Base-by-base conservation (phyloP, 1,140 invertebrate species). In the Fopius arisanus region DNA sequence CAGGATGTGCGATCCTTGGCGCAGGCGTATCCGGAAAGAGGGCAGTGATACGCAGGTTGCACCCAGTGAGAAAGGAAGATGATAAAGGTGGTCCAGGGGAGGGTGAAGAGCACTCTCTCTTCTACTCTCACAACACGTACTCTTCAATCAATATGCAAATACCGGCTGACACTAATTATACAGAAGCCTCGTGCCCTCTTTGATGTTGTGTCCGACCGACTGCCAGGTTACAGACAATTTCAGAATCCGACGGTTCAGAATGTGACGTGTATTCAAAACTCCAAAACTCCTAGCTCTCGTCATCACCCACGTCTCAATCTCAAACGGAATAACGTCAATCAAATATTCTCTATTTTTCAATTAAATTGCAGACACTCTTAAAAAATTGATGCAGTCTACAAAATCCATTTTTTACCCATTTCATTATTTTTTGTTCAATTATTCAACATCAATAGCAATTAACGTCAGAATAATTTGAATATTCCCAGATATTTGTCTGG, bases 111-210 rank as follows among this genome's bases (percentile, higher is more conserved):
- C 33, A 23, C 26, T 26, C 19, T 12, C 1, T 19, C 26, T 26
- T 65, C 29, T 29, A 65, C 29, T 54, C 31, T 71, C 72, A 70
- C 76, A 77, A 81, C 80, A 81, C 79, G 80, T 81, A 78, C 82
- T 83, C 81, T 83, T 79, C 83, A 84, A 86, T 88, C 85, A 88
- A 87, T 87, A 88, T 87, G 86, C 82, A 88, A 88, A 88, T 88
- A 83, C 41, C 80, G 79, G 78, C 81, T 84, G 83, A 84, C 82
- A 84, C 84, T 86, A 88, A 88, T 87, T 88, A 87, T 86, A 88
- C 85, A 84, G 84, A 84, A 87, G 84, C 84, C 81, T 80, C 78
- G 76, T 78, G 79, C 81, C 77, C 84, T 80, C 85, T 87, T 87
- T 87, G 85, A 87, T 86, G 82, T 86, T 78, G 71, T 73, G 74